Base-by-base conservation (phyloP, 2,888 invertebrate genomes). In the Eupithecia dodoneata region DNA sequence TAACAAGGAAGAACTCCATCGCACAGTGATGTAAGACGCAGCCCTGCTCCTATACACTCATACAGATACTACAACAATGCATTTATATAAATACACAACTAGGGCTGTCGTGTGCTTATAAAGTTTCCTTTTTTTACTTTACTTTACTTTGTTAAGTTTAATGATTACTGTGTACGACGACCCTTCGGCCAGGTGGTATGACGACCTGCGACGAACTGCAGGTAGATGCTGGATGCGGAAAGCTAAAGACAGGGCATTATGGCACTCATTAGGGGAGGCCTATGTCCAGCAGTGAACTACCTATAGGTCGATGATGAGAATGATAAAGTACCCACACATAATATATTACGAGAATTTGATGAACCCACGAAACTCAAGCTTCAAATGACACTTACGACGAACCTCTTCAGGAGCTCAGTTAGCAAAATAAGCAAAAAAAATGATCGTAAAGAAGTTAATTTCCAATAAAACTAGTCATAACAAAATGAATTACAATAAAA, bases 51-150 rank as follows among this genome's bases (percentile, higher is more conserved):
- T 18, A 18, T 18, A 59, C 59, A 59, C 9, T 7, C 59, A 13
- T 63, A 63, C 63, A 63, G 12, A 63, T 30, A 10, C 9, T 18
- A 4, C n/a, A 10, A 59, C 59, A 63, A 63, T 30, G 30, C 30
- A 63, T 63, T 63, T 63, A 63, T 30, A 63, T 63, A 63, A 30
- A 63, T 10, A 63, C 30, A 63, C 63, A 4, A 63, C 63, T 63
- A 63, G 63, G 63, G 63, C 30, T 63, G 63, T 12, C 63, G 10
- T 12, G 1, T 18, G 18, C 18, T 10, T 59, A 10, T 18, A 5
- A 52, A 3, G 7, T 18, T 3, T 59, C 3, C 55, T 59, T 9
- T 55, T 59, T 55, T 55, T 59, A 59, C 5, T 9, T 10, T 15
- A 59, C 9, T 55, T 18, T 18, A 3, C 18, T 59, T 55, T 55